Conservation (phyloP, 1,140 invertebrate species). For the Portunus trituberculatus region DNA sequence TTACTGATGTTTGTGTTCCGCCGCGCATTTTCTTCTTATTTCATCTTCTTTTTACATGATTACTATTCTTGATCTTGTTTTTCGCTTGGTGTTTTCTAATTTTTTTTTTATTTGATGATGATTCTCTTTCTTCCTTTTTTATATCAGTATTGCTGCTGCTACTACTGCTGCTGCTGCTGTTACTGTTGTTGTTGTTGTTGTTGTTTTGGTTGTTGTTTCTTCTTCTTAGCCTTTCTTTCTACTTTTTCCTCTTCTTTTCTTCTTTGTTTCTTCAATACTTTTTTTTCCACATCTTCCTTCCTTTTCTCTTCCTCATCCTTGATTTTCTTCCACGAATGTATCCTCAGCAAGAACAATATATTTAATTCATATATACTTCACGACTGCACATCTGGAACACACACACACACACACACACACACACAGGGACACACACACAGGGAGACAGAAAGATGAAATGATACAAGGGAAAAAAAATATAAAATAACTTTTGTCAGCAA, state of each 20-base stretch:
- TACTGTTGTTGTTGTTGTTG: background rate
- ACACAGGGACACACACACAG: background rate
- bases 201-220: background rate
- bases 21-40: too few species aligned
- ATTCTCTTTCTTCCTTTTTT: too few species aligned
- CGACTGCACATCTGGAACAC: background rate
- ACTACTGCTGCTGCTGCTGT: background rate
- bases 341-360: background rate
- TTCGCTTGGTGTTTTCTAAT: too few species aligned
- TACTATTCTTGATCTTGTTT: too few species aligned
- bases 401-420: too few species aligned
- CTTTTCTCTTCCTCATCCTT: too few species aligned
- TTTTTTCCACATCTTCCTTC: too few species aligned
- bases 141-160: background rate
- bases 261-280: too few species aligned
- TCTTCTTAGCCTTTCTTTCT: background rate
- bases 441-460: background rate
- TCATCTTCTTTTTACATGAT: too few species aligned
- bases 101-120: too few species aligned
- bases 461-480: background rate
- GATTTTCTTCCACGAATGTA: background rate
- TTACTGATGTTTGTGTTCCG: too few species aligned
- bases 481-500: slow-evolving; percentile 1
- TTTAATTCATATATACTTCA: too few species aligned
- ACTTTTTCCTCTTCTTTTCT: background rate